Percentiles rank a stretch among this genome's conserved stretches.
These are phyloP conservation scores for Clupea harengus DNA, from an alignment of 2,113 vertebrate genomes.

Conservation along the genomic window DNA sequence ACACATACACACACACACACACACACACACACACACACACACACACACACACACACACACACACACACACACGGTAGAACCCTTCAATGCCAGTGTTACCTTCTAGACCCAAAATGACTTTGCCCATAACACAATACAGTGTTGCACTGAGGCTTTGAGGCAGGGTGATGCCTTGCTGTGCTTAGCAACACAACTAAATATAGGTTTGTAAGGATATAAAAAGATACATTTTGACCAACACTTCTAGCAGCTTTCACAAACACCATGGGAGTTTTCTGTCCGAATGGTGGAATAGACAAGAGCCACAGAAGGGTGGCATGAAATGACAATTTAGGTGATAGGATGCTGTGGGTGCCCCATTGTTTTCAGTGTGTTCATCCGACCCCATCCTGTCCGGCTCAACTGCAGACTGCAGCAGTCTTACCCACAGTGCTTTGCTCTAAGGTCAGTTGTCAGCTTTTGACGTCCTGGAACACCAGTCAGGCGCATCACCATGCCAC, in stretches of 20 bases:
- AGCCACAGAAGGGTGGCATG: neutral
- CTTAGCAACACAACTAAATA: conserved; percentile 6
- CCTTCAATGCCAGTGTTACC: neutral
- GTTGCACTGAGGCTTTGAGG: neutral
- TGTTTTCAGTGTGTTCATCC: neutral
- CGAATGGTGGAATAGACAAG: neutral
- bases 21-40: conserved; percentile 24
- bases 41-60: conserved; percentile 19
- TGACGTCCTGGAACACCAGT: neutral
- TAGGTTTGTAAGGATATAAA: neutral
- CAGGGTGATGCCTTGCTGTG: neutral
- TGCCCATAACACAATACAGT: conserved; percentile 5
- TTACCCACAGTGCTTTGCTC: neutral
- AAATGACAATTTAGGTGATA: neutral
- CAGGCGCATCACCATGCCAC: neutral
- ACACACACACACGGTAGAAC: neutral
- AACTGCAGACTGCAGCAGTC: no score
- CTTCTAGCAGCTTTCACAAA: neutral
- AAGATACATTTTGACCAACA: neutral
- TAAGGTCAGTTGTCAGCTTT: neutral
- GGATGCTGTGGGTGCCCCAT: neutral
- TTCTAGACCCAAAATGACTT: neutral
- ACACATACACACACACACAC: conserved; percentile 38
- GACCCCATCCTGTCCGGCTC: neutral
- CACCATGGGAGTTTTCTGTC: neutral